A percentile compares a stretch with the other conserved stretches of the same genome.
Evolutionary conservation across 2,888 invertebrate species (phyloP).

Genomic region (Rhabditophanes sp.): DNA sequence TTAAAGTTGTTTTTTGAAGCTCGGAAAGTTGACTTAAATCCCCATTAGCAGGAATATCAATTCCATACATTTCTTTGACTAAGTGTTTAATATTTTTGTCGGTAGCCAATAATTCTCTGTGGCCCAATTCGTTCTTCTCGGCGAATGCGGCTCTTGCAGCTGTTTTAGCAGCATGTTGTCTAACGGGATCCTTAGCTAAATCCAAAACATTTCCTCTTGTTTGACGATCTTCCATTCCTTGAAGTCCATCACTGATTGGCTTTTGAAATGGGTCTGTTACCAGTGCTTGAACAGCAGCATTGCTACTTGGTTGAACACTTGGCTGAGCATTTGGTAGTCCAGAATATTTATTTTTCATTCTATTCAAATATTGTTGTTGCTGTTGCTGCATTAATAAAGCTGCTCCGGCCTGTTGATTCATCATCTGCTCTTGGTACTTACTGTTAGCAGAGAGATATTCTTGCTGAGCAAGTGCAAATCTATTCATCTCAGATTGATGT

Average conservation of each 20-base stretch:
- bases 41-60: conserved; percentile 26
- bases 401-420: conserved; percentile 36
- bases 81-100: conserved; percentile 25
- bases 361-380: conserved; percentile 26
- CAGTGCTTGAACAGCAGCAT: not conserved
- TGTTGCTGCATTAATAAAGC: conserved; percentile 37
- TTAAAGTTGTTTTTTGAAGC: conserved; percentile 24
- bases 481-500: conserved; percentile 17
- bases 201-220: conserved; percentile 5
- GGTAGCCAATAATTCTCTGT: conserved; percentile 23
- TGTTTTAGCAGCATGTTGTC: conserved; percentile 9
- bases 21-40: conserved; percentile 14
- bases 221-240: conserved; percentile 5
- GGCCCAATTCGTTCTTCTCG: conserved; percentile 7
- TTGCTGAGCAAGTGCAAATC: conserved; percentile 30
- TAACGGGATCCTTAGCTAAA: conserved; percentile 6
- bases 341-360: conserved; percentile 13
- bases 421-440: conserved; percentile 34
- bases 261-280: not conserved
- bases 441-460: conserved; percentile 32
- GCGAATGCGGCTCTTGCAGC: conserved; percentile 6
- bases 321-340: conserved; percentile 6
- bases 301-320: not conserved
- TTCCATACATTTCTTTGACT: conserved; percentile 30
- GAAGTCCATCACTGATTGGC: not conserved